Evolutionary conservation across 1,140 invertebrate species (phyloP).

Genomic region (Drosophila truncata): DNA sequence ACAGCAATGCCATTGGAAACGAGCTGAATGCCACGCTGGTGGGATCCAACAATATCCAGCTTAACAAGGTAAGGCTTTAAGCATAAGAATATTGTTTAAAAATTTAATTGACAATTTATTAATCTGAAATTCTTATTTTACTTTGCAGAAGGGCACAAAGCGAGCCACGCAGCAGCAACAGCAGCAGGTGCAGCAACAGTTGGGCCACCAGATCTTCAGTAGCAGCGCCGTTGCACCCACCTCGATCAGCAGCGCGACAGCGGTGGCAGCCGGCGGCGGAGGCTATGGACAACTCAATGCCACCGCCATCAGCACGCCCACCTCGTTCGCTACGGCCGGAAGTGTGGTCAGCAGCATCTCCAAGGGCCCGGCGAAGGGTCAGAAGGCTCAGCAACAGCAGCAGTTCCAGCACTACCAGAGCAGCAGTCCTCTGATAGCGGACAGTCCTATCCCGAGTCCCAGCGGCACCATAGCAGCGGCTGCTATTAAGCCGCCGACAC

Average conservation of each 20-base stretch:
- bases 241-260: constrained; percentile 59
- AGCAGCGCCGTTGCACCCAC: constrained; percentile 74
- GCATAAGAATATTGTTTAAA: not conserved
- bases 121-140: not conserved
- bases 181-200: constrained; percentile 64
- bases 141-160: constrained; percentile 81
- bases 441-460: constrained; percentile 82
- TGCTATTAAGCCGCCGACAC: constrained; percentile 80
- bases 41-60: constrained; percentile 85
- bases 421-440: constrained; percentile 83
- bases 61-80: constrained; percentile 74
- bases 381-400: constrained; percentile 74
- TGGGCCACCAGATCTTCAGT: constrained; percentile 74
- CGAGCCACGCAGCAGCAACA: constrained; percentile 61
- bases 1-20: constrained; percentile 78
- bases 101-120: not conserved
- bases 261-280: constrained; percentile 28
- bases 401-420: constrained; percentile 82
- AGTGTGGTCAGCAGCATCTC: constrained; percentile 80
- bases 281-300: constrained; percentile 51
- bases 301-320: constrained; percentile 71
- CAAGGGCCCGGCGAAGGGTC: constrained; percentile 80
- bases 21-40: constrained; percentile 85
- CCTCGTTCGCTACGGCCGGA: constrained; percentile 75
- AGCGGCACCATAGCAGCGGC: constrained; percentile 74